Conservation (phyloP, 2,888 invertebrate species). For the Drosophila demipolita region DNA sequence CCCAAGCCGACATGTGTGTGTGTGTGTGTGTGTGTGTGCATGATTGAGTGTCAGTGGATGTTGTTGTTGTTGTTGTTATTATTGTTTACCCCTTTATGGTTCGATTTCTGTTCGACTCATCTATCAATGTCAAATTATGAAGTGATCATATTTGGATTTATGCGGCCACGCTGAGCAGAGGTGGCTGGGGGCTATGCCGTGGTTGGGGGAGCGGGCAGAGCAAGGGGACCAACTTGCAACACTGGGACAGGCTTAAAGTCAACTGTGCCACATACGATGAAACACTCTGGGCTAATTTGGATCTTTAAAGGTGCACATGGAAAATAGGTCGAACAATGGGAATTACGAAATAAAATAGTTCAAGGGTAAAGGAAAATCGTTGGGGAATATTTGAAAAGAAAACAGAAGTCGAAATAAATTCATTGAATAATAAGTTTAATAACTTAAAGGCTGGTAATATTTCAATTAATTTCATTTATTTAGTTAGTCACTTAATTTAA, state of each 20-base stretch:
- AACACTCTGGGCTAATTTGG: conserved; percentile 27
- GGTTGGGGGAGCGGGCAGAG: background rate
- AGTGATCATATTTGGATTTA: conserved; percentile 85
- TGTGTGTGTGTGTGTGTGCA: conserved; percentile 47
- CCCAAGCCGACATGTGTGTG: conserved; percentile 24
- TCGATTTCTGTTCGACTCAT: conserved; percentile 80
- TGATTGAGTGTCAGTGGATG: conserved; percentile 71
- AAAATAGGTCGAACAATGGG: conserved; percentile 39
- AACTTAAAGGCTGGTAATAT: background rate
- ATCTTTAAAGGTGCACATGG: conserved; percentile 40
- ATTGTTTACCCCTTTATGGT: conserved; percentile 56
- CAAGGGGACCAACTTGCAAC: background rate
- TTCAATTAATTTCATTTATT: background rate
- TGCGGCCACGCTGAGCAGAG: conserved; percentile 58
- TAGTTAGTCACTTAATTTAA: background rate
- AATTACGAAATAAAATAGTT: background rate
- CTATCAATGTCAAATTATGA: conserved; percentile 85
- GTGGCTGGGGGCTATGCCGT: background rate
- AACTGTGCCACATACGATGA: conserved; percentile 35
- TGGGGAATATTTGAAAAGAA: background rate
- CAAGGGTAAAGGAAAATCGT: background rate
- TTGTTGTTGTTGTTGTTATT: conserved; percentile 33
- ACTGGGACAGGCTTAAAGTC: conserved; percentile 35
- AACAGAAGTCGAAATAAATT: background rate
- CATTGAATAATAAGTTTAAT: background rate